phyloP scores from a whole-genome alignment of 2,113 vertebrate species.

The Nicator chloris region DNA sequence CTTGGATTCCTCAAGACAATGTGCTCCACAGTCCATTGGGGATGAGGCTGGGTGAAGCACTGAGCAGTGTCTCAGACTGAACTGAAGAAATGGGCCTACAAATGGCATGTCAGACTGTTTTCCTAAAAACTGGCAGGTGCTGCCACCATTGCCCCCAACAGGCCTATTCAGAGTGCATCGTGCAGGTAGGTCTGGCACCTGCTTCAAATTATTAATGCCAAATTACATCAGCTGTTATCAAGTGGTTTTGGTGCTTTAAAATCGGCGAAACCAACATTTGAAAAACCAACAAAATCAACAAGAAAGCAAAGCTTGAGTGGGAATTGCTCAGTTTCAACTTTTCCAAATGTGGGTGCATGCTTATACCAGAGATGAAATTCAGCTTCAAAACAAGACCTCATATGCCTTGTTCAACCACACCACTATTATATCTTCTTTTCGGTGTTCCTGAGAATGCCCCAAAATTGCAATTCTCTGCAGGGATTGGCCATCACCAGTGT shows the following conservation, averaged over 20 bases:
- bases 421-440: background rate
- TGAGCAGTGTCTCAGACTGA: background rate
- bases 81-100: background rate
- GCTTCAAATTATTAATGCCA: background rate
- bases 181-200: background rate
- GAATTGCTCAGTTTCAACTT: background rate
- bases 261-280: background rate
- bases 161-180: background rate
- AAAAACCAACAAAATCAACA: background rate
- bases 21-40: conserved; percentile 29
- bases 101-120: background rate
- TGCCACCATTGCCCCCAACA: background rate
- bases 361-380: background rate
- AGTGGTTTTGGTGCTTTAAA: background rate
- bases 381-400: background rate
- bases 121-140: background rate
- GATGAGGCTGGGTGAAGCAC: background rate
- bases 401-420: background rate
- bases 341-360: background rate
- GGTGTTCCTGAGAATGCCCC: background rate
- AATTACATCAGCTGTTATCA: background rate
- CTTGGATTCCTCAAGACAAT: conserved; percentile 42
- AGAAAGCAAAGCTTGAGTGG: background rate
- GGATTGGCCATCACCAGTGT: background rate
- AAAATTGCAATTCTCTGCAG: background rate